phyloP scores from a whole-genome alignment of 2,113 vertebrate species.

The Callopanchax toddi region DNA sequence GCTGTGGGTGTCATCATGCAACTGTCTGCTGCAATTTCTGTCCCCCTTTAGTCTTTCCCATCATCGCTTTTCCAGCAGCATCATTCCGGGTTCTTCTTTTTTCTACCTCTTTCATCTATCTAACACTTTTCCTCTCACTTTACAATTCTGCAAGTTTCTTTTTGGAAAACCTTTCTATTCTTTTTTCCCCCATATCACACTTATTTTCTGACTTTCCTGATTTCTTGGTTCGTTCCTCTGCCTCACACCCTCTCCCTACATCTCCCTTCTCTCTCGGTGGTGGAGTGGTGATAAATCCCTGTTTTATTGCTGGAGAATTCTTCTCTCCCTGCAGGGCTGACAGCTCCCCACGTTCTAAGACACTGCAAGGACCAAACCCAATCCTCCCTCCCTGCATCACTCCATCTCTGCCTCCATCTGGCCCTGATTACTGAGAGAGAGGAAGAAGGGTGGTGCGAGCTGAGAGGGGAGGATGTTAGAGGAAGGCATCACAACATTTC shows the following conservation, averaged over 20 bases:
- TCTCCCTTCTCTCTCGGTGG: constrained; percentile 82
- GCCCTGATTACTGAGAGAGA: constrained; percentile 92
- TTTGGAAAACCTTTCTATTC: constrained; percentile 18
- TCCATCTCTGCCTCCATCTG: constrained; percentile 94
- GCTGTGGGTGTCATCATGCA: constrained; percentile 57
- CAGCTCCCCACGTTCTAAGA: constrained; percentile 95
- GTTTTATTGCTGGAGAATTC: constrained; percentile 99
- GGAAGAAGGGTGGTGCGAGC: constrained; percentile 64
- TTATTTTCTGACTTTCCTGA: constrained; percentile 54
- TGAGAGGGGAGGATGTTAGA: constrained; percentile 67
- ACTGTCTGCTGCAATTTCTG: constrained; percentile 58
- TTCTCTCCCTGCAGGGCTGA: constrained; percentile 96
- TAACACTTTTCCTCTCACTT: constrained; percentile 31
- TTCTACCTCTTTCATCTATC: constrained; percentile 41
- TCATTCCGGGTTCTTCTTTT: constrained; percentile 16
- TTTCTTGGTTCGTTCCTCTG: constrained; percentile 48
- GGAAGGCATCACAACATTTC: constrained; percentile 79
- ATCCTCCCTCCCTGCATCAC: constrained; percentile 83
- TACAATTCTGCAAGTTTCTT: constrained; percentile 31
- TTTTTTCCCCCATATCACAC: constrained; percentile 35
- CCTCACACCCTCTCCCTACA: constrained; percentile 44
- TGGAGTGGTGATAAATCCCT: constrained; percentile 98
- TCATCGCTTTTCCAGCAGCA: constrained; percentile 26
- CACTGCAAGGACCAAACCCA: constrained; percentile 88
- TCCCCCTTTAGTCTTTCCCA: constrained; percentile 27